These are phyloP conservation scores for Pyrgus malvae DNA, from an alignment of 2,888 invertebrate genomes.

Conservation along the genomic window DNA sequence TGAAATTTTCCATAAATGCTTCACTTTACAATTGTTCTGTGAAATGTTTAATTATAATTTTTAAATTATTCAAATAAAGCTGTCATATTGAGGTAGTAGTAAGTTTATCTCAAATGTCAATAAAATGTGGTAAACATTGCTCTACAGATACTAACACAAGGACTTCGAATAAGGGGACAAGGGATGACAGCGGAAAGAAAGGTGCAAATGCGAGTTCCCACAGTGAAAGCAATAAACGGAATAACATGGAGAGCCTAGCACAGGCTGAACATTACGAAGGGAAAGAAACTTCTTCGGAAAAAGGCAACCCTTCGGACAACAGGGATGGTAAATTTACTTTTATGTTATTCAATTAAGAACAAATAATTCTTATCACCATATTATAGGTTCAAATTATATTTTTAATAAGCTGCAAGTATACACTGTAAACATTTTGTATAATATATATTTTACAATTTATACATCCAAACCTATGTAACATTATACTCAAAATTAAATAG, in stretches of 20 bases:
- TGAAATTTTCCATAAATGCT: too few species aligned
- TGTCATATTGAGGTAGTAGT: not conserved
- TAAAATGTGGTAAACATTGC: constrained; percentile 18
- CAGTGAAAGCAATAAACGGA: constrained; percentile 61
- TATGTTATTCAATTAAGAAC: too few species aligned
- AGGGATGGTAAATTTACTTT: constrained; percentile 54
- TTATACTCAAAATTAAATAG: too few species aligned
- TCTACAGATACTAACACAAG: constrained; percentile 68
- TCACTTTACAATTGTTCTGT: too few species aligned
- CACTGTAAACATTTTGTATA: too few species aligned
- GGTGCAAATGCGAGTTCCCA: constrained; percentile 67
- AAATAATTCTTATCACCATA: too few species aligned
- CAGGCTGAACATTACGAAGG: constrained; percentile 70
- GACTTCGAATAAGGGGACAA: constrained; percentile 62
- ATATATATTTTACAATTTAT: too few species aligned
- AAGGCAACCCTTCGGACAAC: constrained; percentile 51
- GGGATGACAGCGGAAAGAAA: constrained; percentile 75
- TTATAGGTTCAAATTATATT: too few species aligned
- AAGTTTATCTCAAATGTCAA: not conserved
- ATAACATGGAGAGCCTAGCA: constrained; percentile 75
- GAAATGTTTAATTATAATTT: not conserved
- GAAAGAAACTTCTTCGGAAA: constrained; percentile 64
- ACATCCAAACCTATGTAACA: too few species aligned
- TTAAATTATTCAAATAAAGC: too few species aligned
- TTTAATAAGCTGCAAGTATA: too few species aligned